A percentile compares a stretch with the other conserved stretches of the same genome.
Evolutionary conservation across 1,140 invertebrate genomes (phyloP).

Genomic region (Ylistrum balloti): DNA sequence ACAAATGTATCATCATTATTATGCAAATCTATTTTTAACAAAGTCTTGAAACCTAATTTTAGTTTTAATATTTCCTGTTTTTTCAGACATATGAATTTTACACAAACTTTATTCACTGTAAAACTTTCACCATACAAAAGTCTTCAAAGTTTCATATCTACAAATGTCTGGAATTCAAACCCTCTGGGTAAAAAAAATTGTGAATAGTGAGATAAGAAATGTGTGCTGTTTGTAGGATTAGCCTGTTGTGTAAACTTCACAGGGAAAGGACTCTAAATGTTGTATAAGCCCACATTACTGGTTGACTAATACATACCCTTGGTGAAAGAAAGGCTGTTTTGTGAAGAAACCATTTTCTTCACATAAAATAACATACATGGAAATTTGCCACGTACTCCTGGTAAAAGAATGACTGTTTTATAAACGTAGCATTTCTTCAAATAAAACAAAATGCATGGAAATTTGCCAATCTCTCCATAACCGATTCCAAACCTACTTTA

Average conservation of each 20-base stretch:
- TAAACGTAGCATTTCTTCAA: background rate
- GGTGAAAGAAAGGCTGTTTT: slow-evolving; percentile 15
- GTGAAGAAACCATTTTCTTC: background rate
- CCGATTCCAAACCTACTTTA: background rate
- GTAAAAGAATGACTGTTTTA: background rate
- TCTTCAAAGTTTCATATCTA: background rate
- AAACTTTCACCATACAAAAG: background rate
- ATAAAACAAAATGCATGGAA: background rate
- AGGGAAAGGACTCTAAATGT: background rate
- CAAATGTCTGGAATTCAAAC: slow-evolving; percentile 9
- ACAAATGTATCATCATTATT: too few species aligned
- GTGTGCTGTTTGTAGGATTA: background rate
- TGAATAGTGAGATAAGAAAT: background rate
- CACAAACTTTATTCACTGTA: too few species aligned
- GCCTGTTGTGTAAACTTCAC: slow-evolving; percentile 1
- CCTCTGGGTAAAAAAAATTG: background rate
- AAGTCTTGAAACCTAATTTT: too few species aligned
- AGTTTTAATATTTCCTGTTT: too few species aligned
- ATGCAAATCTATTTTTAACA: too few species aligned
- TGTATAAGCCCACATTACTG: background rate
- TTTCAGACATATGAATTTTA: too few species aligned
- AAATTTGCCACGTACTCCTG: background rate
- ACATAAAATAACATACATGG: background rate
- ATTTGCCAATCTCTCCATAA: background rate
- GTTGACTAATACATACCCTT: background rate